Conservation (phyloP, 2,113 vertebrate species). For the Stegastes partitus region DNA sequence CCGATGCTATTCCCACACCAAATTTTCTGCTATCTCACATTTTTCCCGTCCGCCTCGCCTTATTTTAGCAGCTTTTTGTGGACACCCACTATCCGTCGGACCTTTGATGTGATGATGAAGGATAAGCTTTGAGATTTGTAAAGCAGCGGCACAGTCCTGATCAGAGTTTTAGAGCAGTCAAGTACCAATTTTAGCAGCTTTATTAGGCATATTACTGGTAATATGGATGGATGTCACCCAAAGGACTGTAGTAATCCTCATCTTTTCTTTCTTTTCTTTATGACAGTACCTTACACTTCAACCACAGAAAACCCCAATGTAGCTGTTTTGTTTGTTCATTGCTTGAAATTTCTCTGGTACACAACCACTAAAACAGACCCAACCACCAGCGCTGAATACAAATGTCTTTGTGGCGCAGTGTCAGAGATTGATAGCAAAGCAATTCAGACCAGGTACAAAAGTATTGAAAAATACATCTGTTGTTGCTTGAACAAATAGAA, state of each 20-base stretch:
- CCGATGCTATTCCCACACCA: no score
- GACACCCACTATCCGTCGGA: no score
- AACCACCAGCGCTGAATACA: neutral
- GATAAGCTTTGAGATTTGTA: neutral
- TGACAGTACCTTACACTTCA: neutral
- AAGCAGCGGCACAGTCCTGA: neutral
- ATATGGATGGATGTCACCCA: no score
- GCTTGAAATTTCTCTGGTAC: neutral
- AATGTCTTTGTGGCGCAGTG: constrained; percentile 12
- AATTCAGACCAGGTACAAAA: constrained; percentile 29
- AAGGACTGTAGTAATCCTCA: neutral
- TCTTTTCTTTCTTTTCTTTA: neutral
- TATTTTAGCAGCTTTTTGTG: no score
- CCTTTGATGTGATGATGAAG: no score
- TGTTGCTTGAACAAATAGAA: constrained; percentile 6
- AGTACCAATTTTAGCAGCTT: neutral
- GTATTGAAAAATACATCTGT: constrained; percentile 31
- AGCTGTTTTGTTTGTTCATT: neutral
- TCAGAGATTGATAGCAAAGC: constrained; percentile 26
- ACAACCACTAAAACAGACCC: constrained; percentile 1
- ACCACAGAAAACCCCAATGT: neutral
- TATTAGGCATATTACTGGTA: neutral
- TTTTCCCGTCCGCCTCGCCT: no score
- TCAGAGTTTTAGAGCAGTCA: neutral
- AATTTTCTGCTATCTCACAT: no score